Evolutionary conservation across 2,888 invertebrate genomes (phyloP), one percentile per base, ranked within the genome.

Genomic region (Aquatica leii): DNA sequence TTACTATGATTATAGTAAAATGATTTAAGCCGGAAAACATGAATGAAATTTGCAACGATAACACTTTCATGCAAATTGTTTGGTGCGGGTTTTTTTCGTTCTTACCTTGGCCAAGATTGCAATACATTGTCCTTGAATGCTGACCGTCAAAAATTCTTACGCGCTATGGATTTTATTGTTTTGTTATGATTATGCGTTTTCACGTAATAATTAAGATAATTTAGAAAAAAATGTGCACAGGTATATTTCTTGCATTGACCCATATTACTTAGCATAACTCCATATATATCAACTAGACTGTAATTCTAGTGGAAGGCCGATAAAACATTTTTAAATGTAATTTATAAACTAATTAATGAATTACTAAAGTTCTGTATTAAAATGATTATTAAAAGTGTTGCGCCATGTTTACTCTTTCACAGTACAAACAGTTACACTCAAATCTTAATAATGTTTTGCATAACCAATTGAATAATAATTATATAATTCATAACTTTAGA

Each of bases 81-180:
- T 24, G 4, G 4, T 4, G 6, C 24, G 6, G 6, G 24, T 24
- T 24, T 24, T 4, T 24, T n/a, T n/a, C n/a, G n/a, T n/a, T n/a
- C 2, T 18, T 46, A 51, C 67, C 67, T 67, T 67, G 67, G 65
- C 67, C 65, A 62, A 67, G 62, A 65, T 67, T 57, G 31, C 40
- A 49, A 15, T 37, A 49, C 20, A 5, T 21, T 49, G 8, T 40
- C 67, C 67, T 67, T 67, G 67, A 67, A 50, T 53, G 48, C 59
- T 67, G 65, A 65, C 67, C 65, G 56, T 65, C 67, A 64, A 65
- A 56, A 50, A 50, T 46, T 15, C n/a, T n/a, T 17, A 43, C 15
- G 17, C 17, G 14, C 14, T 43, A 43, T 43, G 2, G 37, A 11
- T 37, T 37, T 5, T 11, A 37, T 12, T 43, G 43, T 43, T 15